Conservation (phyloP, 2,113 vertebrate genomes). For the Philantomba maxwellii region DNA sequence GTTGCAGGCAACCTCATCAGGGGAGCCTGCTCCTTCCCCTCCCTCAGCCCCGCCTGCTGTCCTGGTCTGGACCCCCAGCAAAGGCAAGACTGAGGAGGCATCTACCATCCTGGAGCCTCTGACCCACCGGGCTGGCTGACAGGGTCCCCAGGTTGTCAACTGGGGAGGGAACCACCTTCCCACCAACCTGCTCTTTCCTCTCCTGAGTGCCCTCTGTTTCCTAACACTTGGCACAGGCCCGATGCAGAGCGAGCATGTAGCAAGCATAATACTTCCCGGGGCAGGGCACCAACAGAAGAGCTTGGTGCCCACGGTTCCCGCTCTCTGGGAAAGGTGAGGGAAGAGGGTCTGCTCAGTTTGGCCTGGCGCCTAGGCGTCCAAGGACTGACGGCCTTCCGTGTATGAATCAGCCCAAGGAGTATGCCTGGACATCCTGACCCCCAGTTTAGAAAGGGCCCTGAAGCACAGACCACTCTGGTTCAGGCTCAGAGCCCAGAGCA, state of each 20-base stretch:
- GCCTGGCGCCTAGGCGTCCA: not conserved
- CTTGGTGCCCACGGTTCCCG: not conserved
- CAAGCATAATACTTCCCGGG: not conserved
- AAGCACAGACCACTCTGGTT: not conserved
- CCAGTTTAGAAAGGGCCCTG: not conserved
- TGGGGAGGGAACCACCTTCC: not conserved
- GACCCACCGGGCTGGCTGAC: not conserved
- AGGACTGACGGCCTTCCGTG: not conserved
- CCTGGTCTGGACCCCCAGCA: not conserved
- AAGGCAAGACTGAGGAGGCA: not conserved
- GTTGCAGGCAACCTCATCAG: not conserved
- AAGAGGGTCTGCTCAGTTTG: not conserved
- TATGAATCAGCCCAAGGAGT: not conserved
- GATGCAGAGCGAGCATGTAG: not conserved
- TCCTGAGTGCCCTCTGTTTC: not conserved
- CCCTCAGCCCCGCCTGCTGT: not conserved
- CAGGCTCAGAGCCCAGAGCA: not conserved
- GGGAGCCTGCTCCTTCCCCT: not conserved
- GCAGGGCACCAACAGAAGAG: not conserved
- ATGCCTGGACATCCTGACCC: not conserved
- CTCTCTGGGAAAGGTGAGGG: not conserved
- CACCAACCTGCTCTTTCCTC: not conserved
- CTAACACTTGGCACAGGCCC: not conserved
- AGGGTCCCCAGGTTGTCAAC: not conserved
- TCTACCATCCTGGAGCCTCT: not conserved